These are phyloP conservation scores for Ceratoteleas bidentatus DNA, from an alignment of 1,140 invertebrate species.

Conservation along the genomic window DNA sequence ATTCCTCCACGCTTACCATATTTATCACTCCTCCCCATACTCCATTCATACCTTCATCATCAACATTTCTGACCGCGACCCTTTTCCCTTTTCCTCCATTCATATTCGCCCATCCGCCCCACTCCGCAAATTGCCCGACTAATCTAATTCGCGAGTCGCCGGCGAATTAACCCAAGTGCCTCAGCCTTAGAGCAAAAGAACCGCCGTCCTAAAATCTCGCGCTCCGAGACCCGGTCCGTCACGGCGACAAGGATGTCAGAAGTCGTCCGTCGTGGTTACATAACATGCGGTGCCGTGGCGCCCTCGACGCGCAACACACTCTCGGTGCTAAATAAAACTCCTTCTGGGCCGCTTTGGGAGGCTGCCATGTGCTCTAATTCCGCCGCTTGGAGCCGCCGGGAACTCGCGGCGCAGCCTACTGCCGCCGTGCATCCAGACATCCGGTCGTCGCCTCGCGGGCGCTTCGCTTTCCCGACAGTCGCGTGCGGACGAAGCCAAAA, in stretches of 20 bases:
- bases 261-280: conserved; percentile 38
- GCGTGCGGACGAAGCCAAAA: not conserved
- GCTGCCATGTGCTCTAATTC: conserved; percentile 80
- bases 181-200: too few relatives aligned
- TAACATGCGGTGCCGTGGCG: conserved; percentile 52
- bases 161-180: too few relatives aligned
- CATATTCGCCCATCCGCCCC: too few relatives aligned
- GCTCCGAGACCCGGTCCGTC: too few relatives aligned
- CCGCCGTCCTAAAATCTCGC: too few relatives aligned
- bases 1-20: too few relatives aligned
- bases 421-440: conserved; percentile 44
- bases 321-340: conserved; percentile 81
- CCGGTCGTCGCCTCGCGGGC: conserved; percentile 49
- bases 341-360: conserved; percentile 77
- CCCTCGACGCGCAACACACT: conserved; percentile 53
- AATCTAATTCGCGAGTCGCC: too few relatives aligned
- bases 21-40: too few relatives aligned
- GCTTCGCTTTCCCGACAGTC: conserved; percentile 13
- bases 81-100: too few relatives aligned
- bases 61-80: too few relatives aligned
- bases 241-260: conserved; percentile 31
- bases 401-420: conserved; percentile 40
- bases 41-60: too few relatives aligned
- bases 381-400: conserved; percentile 67
- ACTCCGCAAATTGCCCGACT: too few relatives aligned